Evolutionary conservation across 2,113 vertebrate genomes (phyloP).

Genomic region (Steatornis caripensis): DNA sequence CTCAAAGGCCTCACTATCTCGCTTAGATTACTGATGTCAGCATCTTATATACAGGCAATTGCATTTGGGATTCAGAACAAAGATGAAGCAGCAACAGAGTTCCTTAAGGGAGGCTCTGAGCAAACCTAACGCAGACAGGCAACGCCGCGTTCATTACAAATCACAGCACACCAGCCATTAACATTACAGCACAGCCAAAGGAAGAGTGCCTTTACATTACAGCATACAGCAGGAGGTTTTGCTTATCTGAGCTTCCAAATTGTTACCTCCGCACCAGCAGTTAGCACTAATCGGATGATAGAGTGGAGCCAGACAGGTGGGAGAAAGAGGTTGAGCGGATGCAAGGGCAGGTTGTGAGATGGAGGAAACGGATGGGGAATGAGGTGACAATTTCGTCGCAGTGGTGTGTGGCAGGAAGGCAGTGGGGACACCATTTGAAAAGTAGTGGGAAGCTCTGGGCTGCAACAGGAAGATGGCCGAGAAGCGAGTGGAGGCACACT

Average conservation of each 20-base stretch:
- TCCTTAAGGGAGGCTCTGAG: background rate
- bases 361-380: background rate
- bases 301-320: background rate
- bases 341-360: accelerated
- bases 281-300: background rate
- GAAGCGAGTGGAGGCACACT: background rate
- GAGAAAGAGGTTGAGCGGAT: background rate
- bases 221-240: background rate
- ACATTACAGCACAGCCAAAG: background rate
- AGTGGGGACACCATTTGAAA: background rate
- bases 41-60: background rate
- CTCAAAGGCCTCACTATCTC: background rate
- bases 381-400: background rate
- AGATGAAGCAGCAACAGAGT: background rate
- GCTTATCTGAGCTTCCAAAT: background rate
- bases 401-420: background rate
- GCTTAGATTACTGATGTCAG: background rate
- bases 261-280: background rate
- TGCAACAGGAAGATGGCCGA: background rate
- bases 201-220: background rate
- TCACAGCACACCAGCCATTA: background rate
- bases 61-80: background rate
- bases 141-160: background rate
- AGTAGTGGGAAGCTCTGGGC: background rate
- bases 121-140: background rate